phyloP scores from a whole-genome alignment of 2,888 invertebrate genomes.

The Baccha elongata region DNA sequence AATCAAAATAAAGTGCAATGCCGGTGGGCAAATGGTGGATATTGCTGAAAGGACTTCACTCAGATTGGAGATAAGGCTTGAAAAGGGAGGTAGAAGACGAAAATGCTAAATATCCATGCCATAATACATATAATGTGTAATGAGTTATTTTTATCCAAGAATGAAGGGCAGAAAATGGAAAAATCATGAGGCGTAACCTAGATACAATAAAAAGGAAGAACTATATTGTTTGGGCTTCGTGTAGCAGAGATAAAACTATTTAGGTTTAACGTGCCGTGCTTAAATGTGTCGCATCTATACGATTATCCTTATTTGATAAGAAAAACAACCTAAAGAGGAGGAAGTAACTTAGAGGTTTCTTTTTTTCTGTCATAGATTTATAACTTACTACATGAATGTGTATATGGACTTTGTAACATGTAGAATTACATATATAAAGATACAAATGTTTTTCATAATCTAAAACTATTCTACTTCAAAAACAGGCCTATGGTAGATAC shows the following conservation, averaged over 20 bases:
- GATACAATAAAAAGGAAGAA: slow-evolving; percentile 19
- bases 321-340: neutral
- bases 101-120: slow-evolving; percentile 12
- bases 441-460: slow-evolving; percentile 2
- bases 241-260: slow-evolving; percentile 33
- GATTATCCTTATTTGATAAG: slow-evolving; percentile 8
- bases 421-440: neutral
- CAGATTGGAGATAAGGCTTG: neutral
- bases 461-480: slow-evolving; percentile 12
- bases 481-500: neutral
- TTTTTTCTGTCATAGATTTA: neutral
- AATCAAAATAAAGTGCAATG: slow-evolving; percentile 37
- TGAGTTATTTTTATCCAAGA: slow-evolving; percentile 9
- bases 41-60: neutral
- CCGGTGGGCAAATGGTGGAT: slow-evolving; percentile 2
- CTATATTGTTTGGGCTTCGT: neutral
- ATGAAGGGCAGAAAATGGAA: slow-evolving; percentile 16
- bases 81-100: neutral
- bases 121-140: neutral
- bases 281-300: slow-evolving; percentile 12
- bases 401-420: no score
- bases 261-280: slow-evolving; percentile 45
- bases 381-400: neutral
- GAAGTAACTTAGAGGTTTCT: neutral
- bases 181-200: slow-evolving; percentile 27